Conservation (phyloP, 2,888 invertebrate species). For the Agriopis aurantiaria region DNA sequence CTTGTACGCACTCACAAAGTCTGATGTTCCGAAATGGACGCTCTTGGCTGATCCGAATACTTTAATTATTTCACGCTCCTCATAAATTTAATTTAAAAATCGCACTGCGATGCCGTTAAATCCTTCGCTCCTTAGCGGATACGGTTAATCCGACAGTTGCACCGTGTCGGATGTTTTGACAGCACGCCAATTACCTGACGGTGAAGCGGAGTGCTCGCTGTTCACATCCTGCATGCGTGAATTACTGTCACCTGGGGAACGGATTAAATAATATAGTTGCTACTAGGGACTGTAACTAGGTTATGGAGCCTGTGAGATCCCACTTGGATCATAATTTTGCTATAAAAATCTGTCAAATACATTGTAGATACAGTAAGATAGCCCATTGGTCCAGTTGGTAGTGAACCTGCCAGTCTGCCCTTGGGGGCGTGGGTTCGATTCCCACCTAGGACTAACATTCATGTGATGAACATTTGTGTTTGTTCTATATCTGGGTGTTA, state of each 20-base stretch:
- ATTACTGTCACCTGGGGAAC: conserved; percentile 12
- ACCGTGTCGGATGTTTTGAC: conserved; percentile 81
- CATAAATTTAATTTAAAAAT: conserved; percentile 18
- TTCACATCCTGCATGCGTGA: conserved; percentile 38
- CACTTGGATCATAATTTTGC: not conserved
- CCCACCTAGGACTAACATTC: no score
- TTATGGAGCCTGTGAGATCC: not conserved
- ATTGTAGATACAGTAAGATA: no score
- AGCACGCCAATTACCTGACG: conserved; percentile 80
- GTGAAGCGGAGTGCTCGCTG: conserved; percentile 62
- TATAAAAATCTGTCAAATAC: no score
- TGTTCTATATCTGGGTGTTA: no score
- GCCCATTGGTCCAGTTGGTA: no score
- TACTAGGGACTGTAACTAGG: conserved; percentile 10
- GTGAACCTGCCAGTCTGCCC: no score
- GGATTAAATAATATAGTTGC: conserved; percentile 4
- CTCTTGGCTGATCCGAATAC: not conserved
- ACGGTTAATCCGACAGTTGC: conserved; percentile 75
- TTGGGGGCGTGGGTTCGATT: no score
- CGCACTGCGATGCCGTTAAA: conserved; percentile 6
- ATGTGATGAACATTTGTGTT: no score
- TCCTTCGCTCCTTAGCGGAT: conserved; percentile 71
- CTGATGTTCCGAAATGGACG: not conserved
- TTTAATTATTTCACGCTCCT: conserved; percentile 12
- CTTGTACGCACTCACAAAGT: not conserved